Base-by-base conservation (phyloP, 2,113 vertebrate species). In the Callospermophilus lateralis region DNA sequence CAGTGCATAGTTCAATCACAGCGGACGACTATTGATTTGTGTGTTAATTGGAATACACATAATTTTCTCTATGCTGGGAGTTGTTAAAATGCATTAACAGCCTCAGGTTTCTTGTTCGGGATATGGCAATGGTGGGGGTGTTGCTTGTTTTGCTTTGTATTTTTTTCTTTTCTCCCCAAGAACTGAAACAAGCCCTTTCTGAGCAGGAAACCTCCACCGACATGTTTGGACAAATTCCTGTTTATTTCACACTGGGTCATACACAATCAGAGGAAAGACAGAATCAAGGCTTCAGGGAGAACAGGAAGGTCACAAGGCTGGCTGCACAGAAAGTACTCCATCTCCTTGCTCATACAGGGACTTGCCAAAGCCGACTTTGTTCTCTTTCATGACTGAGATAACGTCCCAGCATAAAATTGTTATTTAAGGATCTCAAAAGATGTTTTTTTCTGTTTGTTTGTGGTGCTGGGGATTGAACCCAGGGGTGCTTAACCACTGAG, bases 11-110 rank as follows among this genome's bases (percentile, higher is more conserved):
- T 97, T 98, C 98, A 98, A 77, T 97, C 97, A 97, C 95, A 96
- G 98, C 84, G 97, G 90, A 98, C 73, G 89, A 84, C 93, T 97
- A 97, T 93, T 98, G 98, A 97, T 98, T 98, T 97, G 67, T 77
- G 94, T 94, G 85, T 97, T 97, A 98, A 97, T 98, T 87, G 87
- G 95, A 98, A 98, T 76, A 68, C 37, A 78, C 51, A 87, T 93
- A 76, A 96, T 96, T 95, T 89, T 89, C 95, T 95, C 88, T 3
- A 0, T 74, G 80, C 96, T 76, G 90, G 74, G 63, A 92, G 94
- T 96, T 98, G 95, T 90, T 90, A 51, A 96, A 39, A 94, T 85
- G 77, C 81, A 91, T 93, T 12, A 94, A 88, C 37, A 88, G 4
- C 12, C 76, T 84, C 1, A 0, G 45, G 48, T 87, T 89, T 86